Conservation (phyloP, 2,797 vertebrate species). For the Merluccius polli region DNA sequence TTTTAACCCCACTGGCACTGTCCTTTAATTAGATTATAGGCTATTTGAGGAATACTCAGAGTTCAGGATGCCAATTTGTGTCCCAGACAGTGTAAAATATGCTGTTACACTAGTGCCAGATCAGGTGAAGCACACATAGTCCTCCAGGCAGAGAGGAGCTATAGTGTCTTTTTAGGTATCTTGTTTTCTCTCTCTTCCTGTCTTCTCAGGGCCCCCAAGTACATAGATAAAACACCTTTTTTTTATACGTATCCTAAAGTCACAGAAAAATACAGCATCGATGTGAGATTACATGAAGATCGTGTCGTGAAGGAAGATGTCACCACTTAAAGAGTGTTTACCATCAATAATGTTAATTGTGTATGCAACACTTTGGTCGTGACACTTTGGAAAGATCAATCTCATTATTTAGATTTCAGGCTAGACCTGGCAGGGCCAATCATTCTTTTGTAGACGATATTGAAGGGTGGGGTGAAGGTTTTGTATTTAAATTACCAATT, state of each 20-base stretch:
- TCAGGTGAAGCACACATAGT: slow-evolving; percentile 66
- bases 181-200: slow-evolving; percentile 16
- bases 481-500: slow-evolving; percentile 29
- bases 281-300: slow-evolving; percentile 31
- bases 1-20: slow-evolving; percentile 63
- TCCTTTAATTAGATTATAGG: slow-evolving; percentile 76
- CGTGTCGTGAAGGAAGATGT: slow-evolving; percentile 39
- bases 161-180: slow-evolving; percentile 38
- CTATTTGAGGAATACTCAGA: slow-evolving; percentile 60
- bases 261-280: slow-evolving; percentile 28
- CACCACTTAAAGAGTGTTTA: slow-evolving; percentile 31
- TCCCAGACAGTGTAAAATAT: slow-evolving; percentile 73
- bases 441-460: slow-evolving; percentile 13
- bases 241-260: slow-evolving; percentile 37
- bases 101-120: slow-evolving; percentile 63
- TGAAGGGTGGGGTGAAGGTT: slow-evolving; percentile 24
- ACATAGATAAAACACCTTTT: slow-evolving; percentile 39
- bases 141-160: slow-evolving; percentile 64
- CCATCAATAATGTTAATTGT: slow-evolving; percentile 33
- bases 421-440: slow-evolving; percentile 32
- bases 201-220: background rate
- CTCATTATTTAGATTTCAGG: slow-evolving; percentile 45
- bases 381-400: slow-evolving; percentile 39
- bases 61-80: slow-evolving; percentile 71
- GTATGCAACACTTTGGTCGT: slow-evolving; percentile 34